Base-by-base conservation (phyloP, 2,797 vertebrate genomes). In the Sebastes matsubarae region DNA sequence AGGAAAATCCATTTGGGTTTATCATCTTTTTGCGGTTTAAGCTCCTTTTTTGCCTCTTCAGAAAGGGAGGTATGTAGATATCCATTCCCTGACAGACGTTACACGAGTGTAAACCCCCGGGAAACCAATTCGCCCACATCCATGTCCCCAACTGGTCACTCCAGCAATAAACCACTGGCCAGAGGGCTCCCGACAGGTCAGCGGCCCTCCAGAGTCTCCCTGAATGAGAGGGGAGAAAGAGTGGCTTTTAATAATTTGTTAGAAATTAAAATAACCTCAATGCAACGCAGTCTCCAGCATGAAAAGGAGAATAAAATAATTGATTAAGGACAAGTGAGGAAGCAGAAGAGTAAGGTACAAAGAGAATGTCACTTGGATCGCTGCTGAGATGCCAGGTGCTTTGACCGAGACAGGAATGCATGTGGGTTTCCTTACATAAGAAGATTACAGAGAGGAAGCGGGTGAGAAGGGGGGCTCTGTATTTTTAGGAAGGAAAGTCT, bases 101-200 rank as follows among this genome's bases (percentile, higher is more conserved):
- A 98, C 96, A 20, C 95, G 96, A 66, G 96, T 96, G 89, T 99
- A 99, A 90, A 99, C 97, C 2, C 98, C 98, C 0, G 97, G 98
- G 84, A 96, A 98, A 86, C 96, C 95, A 0, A 92, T 96, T 75
- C 97, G 95, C 9, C 96, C 98, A 4, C 98, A 99, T 87, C 98
- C 98, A 0, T 97, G 97, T 80, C 98, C 98, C 98, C 98, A 99
- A 93, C 98, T 99, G 32, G 98, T 99, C 92, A 99, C 97, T 83
- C 98, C 98, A 2, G 97, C 97, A 25, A 99, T 91, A 90, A 99
- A 99, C 98, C 98, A 99, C 57, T 93, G 96, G 54, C 97, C 97
- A 1, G 96, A 96, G 34, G 86, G 81, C 81, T 97, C 96, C 69
- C 94, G 95, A 77, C 98, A 99, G 30, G 97, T 96, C 88, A 99